phyloP scores from a whole-genome alignment of 2,113 vertebrate genomes.

The Nycticryphes semicollaris region DNA sequence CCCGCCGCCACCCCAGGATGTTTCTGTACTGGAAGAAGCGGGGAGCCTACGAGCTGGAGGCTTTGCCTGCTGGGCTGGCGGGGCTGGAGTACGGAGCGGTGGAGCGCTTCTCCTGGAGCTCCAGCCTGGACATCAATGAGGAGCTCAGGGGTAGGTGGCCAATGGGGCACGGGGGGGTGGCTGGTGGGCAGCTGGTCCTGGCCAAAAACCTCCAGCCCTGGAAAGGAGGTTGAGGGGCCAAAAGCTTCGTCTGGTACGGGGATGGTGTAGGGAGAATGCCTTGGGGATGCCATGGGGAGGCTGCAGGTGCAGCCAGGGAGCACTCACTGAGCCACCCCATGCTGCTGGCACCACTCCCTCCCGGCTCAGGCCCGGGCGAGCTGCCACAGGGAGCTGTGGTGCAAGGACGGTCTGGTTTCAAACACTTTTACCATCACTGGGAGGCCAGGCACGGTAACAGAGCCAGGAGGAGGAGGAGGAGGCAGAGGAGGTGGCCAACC shows the following conservation, averaged over 20 bases:
- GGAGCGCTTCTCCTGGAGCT: conserved; percentile 90
- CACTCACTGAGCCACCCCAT: rapidly evolving
- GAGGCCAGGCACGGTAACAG: background rate
- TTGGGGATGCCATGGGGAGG: background rate
- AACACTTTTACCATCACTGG: background rate
- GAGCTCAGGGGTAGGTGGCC: conserved; percentile 84
- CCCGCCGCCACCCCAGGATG: conserved; percentile 64
- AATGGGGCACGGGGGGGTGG: background rate
- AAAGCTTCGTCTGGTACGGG: rapidly evolving
- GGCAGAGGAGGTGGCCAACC: background rate
- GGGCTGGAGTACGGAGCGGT: conserved; percentile 60
- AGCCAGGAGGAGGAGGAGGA: background rate
- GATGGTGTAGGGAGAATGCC: background rate
- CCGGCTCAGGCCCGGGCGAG: background rate
- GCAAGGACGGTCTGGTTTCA: background rate
- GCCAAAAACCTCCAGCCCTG: background rate
- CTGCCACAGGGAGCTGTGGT: background rate
- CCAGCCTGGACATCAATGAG: conserved; percentile 83
- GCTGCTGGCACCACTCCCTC: background rate
- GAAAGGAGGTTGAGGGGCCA: background rate
- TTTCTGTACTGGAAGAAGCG: conserved; percentile 93
- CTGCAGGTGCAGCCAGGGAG: background rate
- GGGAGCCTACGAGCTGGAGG: conserved; percentile 88
- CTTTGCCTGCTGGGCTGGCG: conserved; percentile 70
- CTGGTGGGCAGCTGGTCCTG: rapidly evolving